phyloP scores from a whole-genome alignment of 2,888 invertebrate genomes.

The Ceraclea dissimilis region DNA sequence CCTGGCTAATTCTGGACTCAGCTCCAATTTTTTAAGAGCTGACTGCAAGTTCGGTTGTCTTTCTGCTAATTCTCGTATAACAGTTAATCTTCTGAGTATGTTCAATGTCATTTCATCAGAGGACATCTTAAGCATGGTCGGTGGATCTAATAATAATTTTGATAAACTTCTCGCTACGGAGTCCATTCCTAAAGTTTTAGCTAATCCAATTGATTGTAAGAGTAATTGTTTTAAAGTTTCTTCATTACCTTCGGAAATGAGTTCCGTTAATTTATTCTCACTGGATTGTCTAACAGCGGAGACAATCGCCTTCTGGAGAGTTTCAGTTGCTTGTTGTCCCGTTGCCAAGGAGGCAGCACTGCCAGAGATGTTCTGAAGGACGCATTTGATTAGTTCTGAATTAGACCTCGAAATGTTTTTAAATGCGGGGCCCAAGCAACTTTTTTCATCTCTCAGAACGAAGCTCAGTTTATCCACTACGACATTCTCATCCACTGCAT shows the following conservation, averaged over 20 bases:
- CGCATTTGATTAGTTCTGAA: slow-evolving; percentile 50
- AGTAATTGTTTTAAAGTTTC: slow-evolving; percentile 44
- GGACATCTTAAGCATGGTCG: slow-evolving; percentile 48
- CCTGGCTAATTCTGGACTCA: slow-evolving; percentile 59
- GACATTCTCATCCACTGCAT: slow-evolving; percentile 48
- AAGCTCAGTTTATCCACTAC: slow-evolving; percentile 56
- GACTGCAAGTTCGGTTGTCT: slow-evolving; percentile 54
- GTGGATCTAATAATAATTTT: slow-evolving; percentile 47
- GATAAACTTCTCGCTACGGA: slow-evolving; percentile 53
- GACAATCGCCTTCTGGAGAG: slow-evolving; percentile 60
- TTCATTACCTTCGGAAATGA: slow-evolving; percentile 45
- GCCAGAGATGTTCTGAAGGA: slow-evolving; percentile 53
- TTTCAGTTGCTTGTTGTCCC: slow-evolving; percentile 57
- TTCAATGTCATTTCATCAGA: slow-evolving; percentile 54
- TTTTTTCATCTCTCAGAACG: slow-evolving; percentile 55
- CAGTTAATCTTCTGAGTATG: slow-evolving; percentile 59
- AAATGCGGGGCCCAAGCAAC: slow-evolving; percentile 56
- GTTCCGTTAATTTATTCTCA: slow-evolving; percentile 48
- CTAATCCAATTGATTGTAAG: slow-evolving; percentile 60
- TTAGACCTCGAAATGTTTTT: slow-evolving; percentile 57
- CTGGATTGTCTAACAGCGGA: slow-evolving; percentile 57
- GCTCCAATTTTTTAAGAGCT: slow-evolving; percentile 55
- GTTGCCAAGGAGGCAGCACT: slow-evolving; percentile 53
- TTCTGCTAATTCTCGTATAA: slow-evolving; percentile 65
- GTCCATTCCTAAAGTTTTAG: slow-evolving; percentile 60